Evolutionary conservation across 2,113 vertebrate species (phyloP), one percentile per base, ranked within the genome.

Genomic region (Lepidothrix coronata): DNA sequence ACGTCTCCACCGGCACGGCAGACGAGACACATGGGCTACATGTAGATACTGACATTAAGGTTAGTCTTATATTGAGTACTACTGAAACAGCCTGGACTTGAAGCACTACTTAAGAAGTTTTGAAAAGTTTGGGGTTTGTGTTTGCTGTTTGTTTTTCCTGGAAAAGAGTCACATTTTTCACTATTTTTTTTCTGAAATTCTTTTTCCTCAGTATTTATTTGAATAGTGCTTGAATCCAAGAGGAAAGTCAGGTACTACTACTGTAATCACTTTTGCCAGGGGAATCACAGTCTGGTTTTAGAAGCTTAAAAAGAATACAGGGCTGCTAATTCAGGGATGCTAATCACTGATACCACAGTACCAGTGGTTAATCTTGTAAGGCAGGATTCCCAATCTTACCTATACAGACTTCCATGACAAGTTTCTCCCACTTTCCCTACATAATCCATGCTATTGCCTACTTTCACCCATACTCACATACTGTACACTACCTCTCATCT

Each of bases 391-490:
- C 8, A 79, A 1, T 31, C 24, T 54, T 25, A 79, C 46, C 23
- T 37, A 13, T 39, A 71, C 37, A 83, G 10, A 31, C 18, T 51
- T 49, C 63, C 7, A 17, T 11, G 44, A 31, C 31, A 21, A 30
- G 31, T 81, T 71, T 35, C 52, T 28, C 33, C 43, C 25, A 10
- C 33, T 12, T 65, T 43, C 30, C 30, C 11, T 13, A 24, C 16
- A 28, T 7, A 74, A 86, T 28, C 44, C 48, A 12, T 48, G 21
- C 11, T 55, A 5, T 1, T 59, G 30, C 41, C 23, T 39, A 1
- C 43, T 52, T 67, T 7, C 27, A 20, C 63, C 48, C 0, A 0
- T 41, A 79, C 39, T 20, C 52, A 67, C 4, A 16, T 1, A 9
- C 22, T 46, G 17, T 48, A 28, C 33, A 55, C 57, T 0, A 28